A percentile compares a stretch with the other conserved stretches of the same genome.
phyloP scores from a whole-genome alignment of 2,888 invertebrate genomes.

The Andrena flavipes region DNA sequence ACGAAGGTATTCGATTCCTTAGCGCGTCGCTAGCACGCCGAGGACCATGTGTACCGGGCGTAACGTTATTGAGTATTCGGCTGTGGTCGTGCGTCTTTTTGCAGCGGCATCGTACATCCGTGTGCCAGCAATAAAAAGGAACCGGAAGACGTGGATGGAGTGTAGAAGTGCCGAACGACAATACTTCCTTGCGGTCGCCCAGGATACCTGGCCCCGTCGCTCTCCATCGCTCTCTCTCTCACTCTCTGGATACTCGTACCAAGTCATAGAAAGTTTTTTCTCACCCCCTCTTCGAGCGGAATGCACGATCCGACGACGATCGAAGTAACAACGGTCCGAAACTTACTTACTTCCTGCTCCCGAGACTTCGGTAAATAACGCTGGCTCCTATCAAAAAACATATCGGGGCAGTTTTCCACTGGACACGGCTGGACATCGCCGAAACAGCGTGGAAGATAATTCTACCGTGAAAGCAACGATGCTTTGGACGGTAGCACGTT shows the following conservation, averaged over 20 bases:
- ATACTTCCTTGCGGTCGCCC: conserved; percentile 56
- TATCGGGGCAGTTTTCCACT: conserved; percentile 20
- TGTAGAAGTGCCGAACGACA: conserved; percentile 70
- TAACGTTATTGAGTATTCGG: conserved; percentile 63
- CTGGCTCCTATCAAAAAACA: conserved; percentile 34
- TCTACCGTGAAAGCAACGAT: background rate
- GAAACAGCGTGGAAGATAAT: background rate
- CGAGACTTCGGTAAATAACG: conserved; percentile 65
- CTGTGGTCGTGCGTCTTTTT: conserved; percentile 65
- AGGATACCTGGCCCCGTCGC: conserved; percentile 38
- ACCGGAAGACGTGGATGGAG: conserved; percentile 73
- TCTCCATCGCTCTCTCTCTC: conserved; percentile 27
- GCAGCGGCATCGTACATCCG: conserved; percentile 55
- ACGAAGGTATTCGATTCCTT: conserved; percentile 54
- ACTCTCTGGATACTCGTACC: conserved; percentile 44
- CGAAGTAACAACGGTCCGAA: conserved; percentile 64
- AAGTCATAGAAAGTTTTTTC: conserved; percentile 70
- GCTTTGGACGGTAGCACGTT: too few relatives aligned
- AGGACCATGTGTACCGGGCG: conserved; percentile 45
- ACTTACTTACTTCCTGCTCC: conserved; percentile 69
- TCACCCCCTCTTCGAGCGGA: conserved; percentile 6
- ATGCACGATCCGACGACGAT: conserved; percentile 61
- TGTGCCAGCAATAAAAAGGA: conserved; percentile 71
- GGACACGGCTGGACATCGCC: background rate
- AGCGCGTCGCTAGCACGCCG: conserved; percentile 15